Base-by-base conservation (phyloP, 2,888 invertebrate genomes). In the Adelognathus sp. region DNA sequence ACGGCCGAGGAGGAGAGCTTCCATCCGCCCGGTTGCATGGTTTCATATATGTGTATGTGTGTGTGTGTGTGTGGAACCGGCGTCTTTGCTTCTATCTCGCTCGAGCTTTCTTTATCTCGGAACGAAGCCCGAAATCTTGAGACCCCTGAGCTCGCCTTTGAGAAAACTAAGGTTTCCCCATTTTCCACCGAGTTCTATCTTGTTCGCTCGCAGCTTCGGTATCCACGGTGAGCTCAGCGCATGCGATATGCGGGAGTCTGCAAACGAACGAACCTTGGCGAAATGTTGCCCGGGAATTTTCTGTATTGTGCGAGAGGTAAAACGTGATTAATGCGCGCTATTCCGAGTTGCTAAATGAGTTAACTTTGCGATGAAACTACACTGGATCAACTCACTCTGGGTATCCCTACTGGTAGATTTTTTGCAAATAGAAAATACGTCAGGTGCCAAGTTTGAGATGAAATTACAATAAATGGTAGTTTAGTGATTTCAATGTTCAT, bases 221-320 rank as follows among this genome's bases (percentile, higher is more conserved):
- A 24, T 7, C n/a, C 46, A n/a, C n/a, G n/a, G 39, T 21, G 60
- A 16, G 60, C 66, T 75, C 54, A 46, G 54, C 74, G 71, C 75
- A 75, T 39, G 66, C 52, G 56, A 79, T 75, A n/a, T n/a, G 66
- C 75, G 64, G 66, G 74, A 79, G 46, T 75, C 77, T 73, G 73
- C 73, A 66, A 41, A 70, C 58, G 14, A 71, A 27, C 74, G 58
- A 44, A 78, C 41, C 63, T 60, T 63, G 44, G 69, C 52, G 60
- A 64, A 75, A 71, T 71, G 54, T 70, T 61, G 21, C 66, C 29
- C 58, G n/a, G 33, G 60, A 54, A 52, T 46, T 66, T 39, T 5
- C 24, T 29, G n/a, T 33, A 14, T 44, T 16, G 14, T 14, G 16
- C 14, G 4, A 5, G 3, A 16, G 7, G 16, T 1, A n/a, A 6